phyloP scores from a whole-genome alignment of 2,888 invertebrate genomes.

The Cephus pygmeus region DNA sequence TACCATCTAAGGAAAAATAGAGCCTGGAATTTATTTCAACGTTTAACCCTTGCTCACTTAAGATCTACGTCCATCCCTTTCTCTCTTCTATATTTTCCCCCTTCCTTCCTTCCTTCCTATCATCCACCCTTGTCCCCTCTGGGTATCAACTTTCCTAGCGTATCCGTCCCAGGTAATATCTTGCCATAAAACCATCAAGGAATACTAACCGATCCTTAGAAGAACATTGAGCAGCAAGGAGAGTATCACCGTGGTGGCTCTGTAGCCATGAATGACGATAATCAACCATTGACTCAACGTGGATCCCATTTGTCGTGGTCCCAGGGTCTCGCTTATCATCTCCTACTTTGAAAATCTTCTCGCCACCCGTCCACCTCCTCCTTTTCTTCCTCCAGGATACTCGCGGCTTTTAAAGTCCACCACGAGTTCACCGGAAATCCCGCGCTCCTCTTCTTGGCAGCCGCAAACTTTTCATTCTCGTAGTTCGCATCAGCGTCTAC shows the following conservation, averaged over 20 bases:
- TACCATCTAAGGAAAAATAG: not conserved
- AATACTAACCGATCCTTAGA: conserved; percentile 58
- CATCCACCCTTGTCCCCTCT: not conserved
- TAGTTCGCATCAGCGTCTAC: not conserved
- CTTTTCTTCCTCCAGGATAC: not conserved
- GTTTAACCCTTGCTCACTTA: not conserved
- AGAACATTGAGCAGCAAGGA: conserved; percentile 58
- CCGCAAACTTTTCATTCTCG: not conserved
- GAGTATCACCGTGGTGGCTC: conserved; percentile 55
- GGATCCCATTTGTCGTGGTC: conserved; percentile 57
- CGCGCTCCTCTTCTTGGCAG: not conserved
- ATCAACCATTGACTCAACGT: conserved; percentile 53
- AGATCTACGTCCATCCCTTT: not conserved
- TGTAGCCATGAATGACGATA: conserved; percentile 54
- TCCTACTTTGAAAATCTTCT: conserved; percentile 23
- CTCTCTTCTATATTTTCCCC: no score
- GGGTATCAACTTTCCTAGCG: not conserved
- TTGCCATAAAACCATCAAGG: not conserved
- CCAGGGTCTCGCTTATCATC: conserved; percentile 57
- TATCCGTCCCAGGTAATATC: not conserved
- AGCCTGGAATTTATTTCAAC: not conserved
- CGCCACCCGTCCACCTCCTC: not conserved
- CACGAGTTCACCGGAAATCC: not conserved
- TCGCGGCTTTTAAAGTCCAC: not conserved
- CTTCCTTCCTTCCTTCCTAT: not conserved